phyloP scores from a whole-genome alignment of 2,888 invertebrate species.

The Metellina segmentata region DNA sequence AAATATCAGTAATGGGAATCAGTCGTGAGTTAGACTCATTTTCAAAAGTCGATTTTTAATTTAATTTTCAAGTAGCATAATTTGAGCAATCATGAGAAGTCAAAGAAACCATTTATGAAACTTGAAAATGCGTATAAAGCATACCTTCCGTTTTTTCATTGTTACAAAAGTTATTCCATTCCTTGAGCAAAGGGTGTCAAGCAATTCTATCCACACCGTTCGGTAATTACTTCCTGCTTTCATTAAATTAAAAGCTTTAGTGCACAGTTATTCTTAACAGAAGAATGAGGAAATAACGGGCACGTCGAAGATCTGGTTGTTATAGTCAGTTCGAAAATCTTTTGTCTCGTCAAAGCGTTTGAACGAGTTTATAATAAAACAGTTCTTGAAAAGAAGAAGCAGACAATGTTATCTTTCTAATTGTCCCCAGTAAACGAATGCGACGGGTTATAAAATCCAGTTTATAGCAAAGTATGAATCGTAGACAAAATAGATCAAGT shows the following conservation, averaged over 20 bases:
- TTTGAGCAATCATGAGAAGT: no score
- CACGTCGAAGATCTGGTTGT: slow-evolving; percentile 3
- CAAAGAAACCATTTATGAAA: not conserved
- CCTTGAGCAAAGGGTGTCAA: slow-evolving; percentile 39
- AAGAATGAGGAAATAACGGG: slow-evolving; percentile 4
- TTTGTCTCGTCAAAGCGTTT: slow-evolving; percentile 28
- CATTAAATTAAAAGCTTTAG: slow-evolving; percentile 57
- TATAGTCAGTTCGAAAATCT: slow-evolving; percentile 9
- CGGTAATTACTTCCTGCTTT: slow-evolving; percentile 56
- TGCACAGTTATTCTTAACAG: not conserved
- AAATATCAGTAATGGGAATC: no score
- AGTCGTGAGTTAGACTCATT: no score
- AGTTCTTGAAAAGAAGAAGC: not conserved
- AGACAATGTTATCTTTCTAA: not conserved
- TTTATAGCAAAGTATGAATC: no score
- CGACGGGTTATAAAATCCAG: not conserved
- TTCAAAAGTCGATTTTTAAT: no score
- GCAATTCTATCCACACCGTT: slow-evolving; percentile 16
- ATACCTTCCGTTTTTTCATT: slow-evolving; percentile 28
- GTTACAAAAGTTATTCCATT: slow-evolving; percentile 14
- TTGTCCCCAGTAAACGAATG: not conserved
- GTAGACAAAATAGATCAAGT: no score
- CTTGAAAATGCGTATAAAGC: slow-evolving; percentile 8
- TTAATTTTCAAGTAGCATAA: no score
- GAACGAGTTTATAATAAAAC: not conserved